A percentile compares a stretch with the other conserved stretches of the same genome.
These are phyloP conservation scores for Acanthosoma haemorrhoidale DNA, from an alignment of 2,888 invertebrate genomes.

Conservation along the genomic window DNA sequence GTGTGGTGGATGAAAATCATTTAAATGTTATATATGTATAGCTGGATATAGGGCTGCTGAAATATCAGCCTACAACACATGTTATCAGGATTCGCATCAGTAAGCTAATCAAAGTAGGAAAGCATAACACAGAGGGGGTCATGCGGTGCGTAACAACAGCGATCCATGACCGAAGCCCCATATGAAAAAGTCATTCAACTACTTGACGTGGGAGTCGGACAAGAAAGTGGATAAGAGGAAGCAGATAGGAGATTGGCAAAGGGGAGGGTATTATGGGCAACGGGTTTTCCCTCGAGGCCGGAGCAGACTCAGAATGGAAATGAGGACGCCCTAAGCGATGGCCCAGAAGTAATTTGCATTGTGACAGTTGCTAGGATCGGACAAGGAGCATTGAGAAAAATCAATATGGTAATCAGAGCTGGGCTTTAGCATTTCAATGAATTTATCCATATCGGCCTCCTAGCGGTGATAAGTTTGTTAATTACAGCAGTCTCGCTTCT, in stretches of 20 bases:
- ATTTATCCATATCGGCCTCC: conserved; percentile 23
- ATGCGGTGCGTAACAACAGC: neutral
- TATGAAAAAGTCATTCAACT: conserved; percentile 8
- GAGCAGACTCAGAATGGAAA: conserved; percentile 28
- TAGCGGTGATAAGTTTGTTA: conserved; percentile 2
- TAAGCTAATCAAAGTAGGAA: neutral
- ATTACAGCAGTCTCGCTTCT: neutral
- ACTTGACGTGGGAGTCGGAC: conserved; percentile 13
- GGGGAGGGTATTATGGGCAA: conserved; percentile 16
- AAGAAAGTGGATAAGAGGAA: conserved; percentile 27
- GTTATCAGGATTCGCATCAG: neutral
- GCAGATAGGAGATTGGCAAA: conserved; percentile 27
- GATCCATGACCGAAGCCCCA: neutral
- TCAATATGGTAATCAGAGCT: conserved; percentile 23
- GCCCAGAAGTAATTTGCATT: conserved; percentile 31
- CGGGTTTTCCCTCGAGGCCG: conserved; percentile 20
- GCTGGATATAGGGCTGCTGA: too few species aligned
- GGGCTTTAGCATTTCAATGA: conserved; percentile 27
- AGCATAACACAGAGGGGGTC: neutral
- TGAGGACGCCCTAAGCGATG: conserved; percentile 29
- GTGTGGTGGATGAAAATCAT: too few species aligned
- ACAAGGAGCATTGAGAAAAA: conserved; percentile 31
- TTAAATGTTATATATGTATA: too few species aligned
- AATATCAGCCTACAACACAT: neutral
- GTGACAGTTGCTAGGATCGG: conserved; percentile 30